Percentiles rank a stretch among this genome's conserved stretches.
phyloP scores from a whole-genome alignment of 37 sponge, comb jelly and placozoan species.

The Lycopodina hypogea region DNA sequence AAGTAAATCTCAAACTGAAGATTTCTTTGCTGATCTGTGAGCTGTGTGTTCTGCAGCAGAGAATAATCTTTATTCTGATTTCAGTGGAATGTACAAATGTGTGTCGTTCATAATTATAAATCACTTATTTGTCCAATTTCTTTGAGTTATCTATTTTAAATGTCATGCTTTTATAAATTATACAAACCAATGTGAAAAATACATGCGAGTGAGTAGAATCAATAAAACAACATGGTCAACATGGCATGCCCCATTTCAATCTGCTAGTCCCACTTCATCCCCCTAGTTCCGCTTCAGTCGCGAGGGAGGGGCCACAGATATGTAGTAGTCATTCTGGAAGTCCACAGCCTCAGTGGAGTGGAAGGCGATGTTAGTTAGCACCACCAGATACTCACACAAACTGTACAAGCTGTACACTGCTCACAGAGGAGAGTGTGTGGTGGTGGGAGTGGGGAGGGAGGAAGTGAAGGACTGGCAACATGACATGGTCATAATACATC shows the following conservation, averaged over 20 bases:
- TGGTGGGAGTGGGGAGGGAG: neutral
- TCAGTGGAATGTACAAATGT: no score
- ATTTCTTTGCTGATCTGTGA: constrained; percentile 83
- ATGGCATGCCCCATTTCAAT: no score
- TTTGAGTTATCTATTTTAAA: no score
- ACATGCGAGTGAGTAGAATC: no score
- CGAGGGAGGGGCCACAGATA: constrained; percentile 38
- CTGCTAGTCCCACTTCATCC: no score
- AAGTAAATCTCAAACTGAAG: constrained; percentile 12
- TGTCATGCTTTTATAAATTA: no score
- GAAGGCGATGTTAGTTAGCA: constrained; percentile 56
- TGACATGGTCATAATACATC: neutral
- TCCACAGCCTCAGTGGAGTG: constrained; percentile 36
- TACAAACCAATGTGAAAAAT: no score
- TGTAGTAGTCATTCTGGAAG: constrained; percentile 35
- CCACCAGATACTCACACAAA: constrained; percentile 55
- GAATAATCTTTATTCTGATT: no score
- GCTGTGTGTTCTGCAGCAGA: no score
- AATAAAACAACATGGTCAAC: no score
- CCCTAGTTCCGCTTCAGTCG: constrained; percentile 11
- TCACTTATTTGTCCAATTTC: no score
- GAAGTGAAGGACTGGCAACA: neutral
- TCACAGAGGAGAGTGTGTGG: neutral
- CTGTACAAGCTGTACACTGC: constrained; percentile 62
- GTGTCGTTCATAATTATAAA: no score